Percentiles rank a stretch among this genome's conserved stretches.
These are phyloP conservation scores for Drosophila suboccidentalis DNA, from an alignment of 2,888 invertebrate genomes.

Conservation along the genomic window DNA sequence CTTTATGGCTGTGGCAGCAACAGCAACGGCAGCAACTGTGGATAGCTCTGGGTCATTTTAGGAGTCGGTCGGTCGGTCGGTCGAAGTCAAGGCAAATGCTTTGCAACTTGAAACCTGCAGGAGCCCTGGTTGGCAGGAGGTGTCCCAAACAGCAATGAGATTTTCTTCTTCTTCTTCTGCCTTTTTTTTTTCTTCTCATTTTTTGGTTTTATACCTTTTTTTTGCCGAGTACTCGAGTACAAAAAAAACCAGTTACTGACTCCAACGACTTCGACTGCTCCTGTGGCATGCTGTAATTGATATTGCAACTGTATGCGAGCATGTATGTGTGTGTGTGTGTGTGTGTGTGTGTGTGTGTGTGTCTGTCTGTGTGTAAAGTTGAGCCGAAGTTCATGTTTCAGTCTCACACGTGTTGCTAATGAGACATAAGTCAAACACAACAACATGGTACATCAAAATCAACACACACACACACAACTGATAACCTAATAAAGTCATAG, in stretches of 20 bases:
- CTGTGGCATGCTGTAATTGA: constrained; percentile 81
- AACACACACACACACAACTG: constrained; percentile 51
- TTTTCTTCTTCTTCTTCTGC: constrained; percentile 9
- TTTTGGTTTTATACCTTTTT: constrained; percentile 34
- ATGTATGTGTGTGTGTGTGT: constrained; percentile 35
- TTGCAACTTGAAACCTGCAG: constrained; percentile 75
- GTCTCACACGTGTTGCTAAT: constrained; percentile 76
- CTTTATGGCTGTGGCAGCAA: constrained; percentile 67
- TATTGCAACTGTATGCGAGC: constrained; percentile 71
- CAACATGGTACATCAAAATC: constrained; percentile 53
- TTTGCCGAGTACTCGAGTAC: constrained; percentile 43
- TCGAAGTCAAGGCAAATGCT: constrained; percentile 69
- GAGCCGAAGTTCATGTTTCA: constrained; percentile 46
- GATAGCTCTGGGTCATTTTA: constrained; percentile 80
- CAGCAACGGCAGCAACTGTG: constrained; percentile 45
- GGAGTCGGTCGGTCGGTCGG: constrained; percentile 62
- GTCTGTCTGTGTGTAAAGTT: constrained; percentile 11
- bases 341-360: neutral
- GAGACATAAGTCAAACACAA: constrained; percentile 71
- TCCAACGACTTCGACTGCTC: constrained; percentile 60
- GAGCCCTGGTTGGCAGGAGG: constrained; percentile 68
- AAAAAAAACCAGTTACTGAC: constrained; percentile 71
- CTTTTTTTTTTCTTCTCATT: constrained; percentile 30
- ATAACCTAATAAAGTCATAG: constrained; percentile 80
- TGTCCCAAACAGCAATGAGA: constrained; percentile 70